Base-by-base conservation (phyloP, 2,113 vertebrate species). In the Meriones unguiculatus region DNA sequence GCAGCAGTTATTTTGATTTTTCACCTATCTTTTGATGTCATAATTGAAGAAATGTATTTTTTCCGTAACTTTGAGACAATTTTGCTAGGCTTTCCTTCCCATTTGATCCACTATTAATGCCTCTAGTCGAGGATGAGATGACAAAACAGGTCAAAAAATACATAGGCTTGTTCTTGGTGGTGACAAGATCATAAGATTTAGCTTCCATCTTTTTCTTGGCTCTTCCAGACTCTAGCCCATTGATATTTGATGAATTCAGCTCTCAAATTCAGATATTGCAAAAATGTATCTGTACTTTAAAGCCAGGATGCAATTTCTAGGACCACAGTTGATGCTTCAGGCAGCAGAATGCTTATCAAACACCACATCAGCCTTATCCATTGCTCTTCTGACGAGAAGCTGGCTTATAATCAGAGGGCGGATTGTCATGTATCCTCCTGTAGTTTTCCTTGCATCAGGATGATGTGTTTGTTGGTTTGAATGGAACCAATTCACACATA, bases 1-100 rank as follows among this genome's bases (percentile, higher is more conserved):
- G 87, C 67, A 76, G 1, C 17, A 86, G n/a, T 41, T 81, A 13
- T 25, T 93, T 75, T 92, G 32, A 77, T 69, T 75, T 10, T 38
- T 70, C 13, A 52, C 77, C 65, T 20, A 64, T 20, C 87, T 78
- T 46, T 85, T 38, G 22, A 84, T 38, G 15, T 46, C 62, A 85
- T 20, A 41, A 28, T 62, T 13, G 1, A 14, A 17, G 6, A 32
- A 11, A 75, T 75, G n/a, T 72, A 38, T 54, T 50, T 67, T 8
- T 82, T 91, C 81, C 14, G 50, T 92, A 93, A 54, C 1, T 72
- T 97, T 35, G 90, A 38, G 93, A 54, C 5, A 77, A 12, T 72
- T 95, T 90, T 88, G 82, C 38, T 89, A 95, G 41, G 13, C 88
- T 72, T 90, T 86, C 62, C 14, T 80, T 94, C 1, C 18, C 41